These are phyloP conservation scores for Drosophila pseudoobscura DNA, from an alignment of 1,140 invertebrate genomes.

Conservation along the genomic window DNA sequence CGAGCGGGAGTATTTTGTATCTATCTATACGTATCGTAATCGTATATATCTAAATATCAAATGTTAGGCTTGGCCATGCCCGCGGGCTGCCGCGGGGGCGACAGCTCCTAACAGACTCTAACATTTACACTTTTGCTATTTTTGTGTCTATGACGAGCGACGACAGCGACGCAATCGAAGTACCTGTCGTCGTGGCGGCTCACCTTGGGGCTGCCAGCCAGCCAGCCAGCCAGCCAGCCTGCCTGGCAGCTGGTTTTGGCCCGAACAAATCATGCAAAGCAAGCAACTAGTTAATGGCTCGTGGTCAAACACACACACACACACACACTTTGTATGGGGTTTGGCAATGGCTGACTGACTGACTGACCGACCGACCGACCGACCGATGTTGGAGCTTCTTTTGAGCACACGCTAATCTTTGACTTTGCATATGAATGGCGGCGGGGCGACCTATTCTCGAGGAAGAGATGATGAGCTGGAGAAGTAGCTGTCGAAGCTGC, in stretches of 20 bases:
- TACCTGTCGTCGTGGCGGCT: conserved; percentile 59
- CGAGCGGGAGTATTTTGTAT: neutral
- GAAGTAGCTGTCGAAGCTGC: conserved; percentile 42
- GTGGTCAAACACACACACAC: conserved; percentile 12
- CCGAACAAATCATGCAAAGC: conserved; percentile 63
- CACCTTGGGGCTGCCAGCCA: conserved; percentile 56
- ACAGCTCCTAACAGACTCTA: conserved; percentile 18
- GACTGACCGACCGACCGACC: conserved; percentile 23
- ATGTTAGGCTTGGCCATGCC: conserved; percentile 16
- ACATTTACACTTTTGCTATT: conserved; percentile 61
- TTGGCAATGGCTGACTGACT: conserved; percentile 35
- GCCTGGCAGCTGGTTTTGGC: conserved; percentile 46
- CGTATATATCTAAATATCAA: conserved; percentile 33
- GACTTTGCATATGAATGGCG: conserved; percentile 45
- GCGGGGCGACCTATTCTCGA: conserved; percentile 31
- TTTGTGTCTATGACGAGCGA: conserved; percentile 46
- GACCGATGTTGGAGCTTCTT: conserved; percentile 31
- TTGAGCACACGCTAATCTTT: conserved; percentile 30
- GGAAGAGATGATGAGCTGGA: neutral
- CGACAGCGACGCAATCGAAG: conserved; percentile 36
- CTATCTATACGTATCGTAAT: conserved; percentile 4
- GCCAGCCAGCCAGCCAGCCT: too few species aligned
- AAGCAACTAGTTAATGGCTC: conserved; percentile 59
- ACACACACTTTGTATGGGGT: conserved; percentile 16
- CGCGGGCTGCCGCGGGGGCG: conserved; percentile 23